These are phyloP conservation scores for Cyanoderma ruficeps DNA, from an alignment of 2,113 vertebrate genomes.

Conservation along the genomic window DNA sequence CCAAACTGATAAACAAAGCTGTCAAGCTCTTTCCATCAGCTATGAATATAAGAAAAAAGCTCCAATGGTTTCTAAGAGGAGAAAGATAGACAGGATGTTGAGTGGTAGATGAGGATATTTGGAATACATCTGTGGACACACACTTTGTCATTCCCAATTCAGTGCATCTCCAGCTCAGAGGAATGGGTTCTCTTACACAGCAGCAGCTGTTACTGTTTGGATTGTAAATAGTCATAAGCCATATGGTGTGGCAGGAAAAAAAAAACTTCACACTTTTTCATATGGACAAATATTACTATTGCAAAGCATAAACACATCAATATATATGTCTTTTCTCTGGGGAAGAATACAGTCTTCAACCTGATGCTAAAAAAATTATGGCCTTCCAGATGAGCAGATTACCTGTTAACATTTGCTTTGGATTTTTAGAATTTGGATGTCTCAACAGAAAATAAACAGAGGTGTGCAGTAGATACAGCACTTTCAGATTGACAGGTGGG, in stretches of 20 bases:
- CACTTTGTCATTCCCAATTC: conserved; percentile 47
- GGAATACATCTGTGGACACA: conserved; percentile 31
- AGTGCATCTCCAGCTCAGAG: conserved; percentile 54
- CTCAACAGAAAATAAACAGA: background rate
- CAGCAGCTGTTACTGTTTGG: conserved; percentile 77
- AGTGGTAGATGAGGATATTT: conserved; percentile 26
- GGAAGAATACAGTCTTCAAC: conserved; percentile 47
- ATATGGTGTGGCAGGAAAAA: conserved; percentile 75
- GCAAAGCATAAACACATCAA: conserved; percentile 73
- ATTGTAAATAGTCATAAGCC: conserved; percentile 75
- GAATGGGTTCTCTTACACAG: conserved; percentile 47
- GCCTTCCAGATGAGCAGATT: conserved; percentile 16
- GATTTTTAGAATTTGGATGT: background rate
- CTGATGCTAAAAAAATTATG: conserved; percentile 39
- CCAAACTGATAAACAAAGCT: background rate
- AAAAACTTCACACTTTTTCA: conserved; percentile 73
- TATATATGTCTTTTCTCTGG: conserved; percentile 63
- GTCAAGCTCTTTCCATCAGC: background rate
- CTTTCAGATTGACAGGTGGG: background rate
- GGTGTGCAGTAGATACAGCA: background rate
- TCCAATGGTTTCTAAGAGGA: background rate
- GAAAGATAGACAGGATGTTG: background rate
- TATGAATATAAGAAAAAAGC: background rate
- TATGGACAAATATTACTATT: conserved; percentile 78
- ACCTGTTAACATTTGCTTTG: conserved; percentile 22